Conservation (phyloP, 1,140 invertebrate genomes). For the Drosophila sucinea region DNA sequence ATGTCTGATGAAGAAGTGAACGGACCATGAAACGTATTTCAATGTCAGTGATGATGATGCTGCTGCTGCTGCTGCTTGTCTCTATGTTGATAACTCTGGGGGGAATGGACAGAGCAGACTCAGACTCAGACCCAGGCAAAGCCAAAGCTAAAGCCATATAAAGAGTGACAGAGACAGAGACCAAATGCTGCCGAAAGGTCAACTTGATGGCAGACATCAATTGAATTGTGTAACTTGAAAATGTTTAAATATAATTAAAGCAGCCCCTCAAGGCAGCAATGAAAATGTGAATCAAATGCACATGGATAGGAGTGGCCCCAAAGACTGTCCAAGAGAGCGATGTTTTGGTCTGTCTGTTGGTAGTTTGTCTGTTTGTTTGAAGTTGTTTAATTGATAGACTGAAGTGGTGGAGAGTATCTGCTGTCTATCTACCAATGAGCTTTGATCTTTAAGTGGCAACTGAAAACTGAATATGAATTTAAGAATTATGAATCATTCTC, state of each 20-base stretch:
- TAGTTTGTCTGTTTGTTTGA: slow-evolving; percentile 37
- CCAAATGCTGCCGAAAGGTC: slow-evolving; percentile 52
- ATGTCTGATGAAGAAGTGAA: slow-evolving; percentile 65
- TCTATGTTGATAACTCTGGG: slow-evolving; percentile 22
- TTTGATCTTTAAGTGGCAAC: slow-evolving; percentile 59
- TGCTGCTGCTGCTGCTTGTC: neutral
- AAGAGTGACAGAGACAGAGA: neutral
- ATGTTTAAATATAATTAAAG: slow-evolving; percentile 65
- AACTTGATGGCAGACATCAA: slow-evolving; percentile 34
- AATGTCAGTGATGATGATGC: slow-evolving; percentile 59
- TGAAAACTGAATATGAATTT: slow-evolving; percentile 3
- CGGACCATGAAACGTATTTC: slow-evolving; percentile 76
- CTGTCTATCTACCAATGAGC: slow-evolving; percentile 17
- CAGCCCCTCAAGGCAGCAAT: slow-evolving; percentile 35
- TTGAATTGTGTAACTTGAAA: slow-evolving; percentile 72
- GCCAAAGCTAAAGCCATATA: neutral
- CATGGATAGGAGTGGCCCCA: slow-evolving; percentile 13
- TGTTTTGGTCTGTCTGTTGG: slow-evolving; percentile 25
- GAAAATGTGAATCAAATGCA: slow-evolving; percentile 18
- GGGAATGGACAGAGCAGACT: slow-evolving; percentile 9
- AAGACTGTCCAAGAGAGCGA: slow-evolving; percentile 2
- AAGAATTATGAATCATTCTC: slow-evolving; percentile 5
- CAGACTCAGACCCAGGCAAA: slow-evolving; percentile 15
- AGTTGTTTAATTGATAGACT: slow-evolving; percentile 29
- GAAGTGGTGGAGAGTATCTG: slow-evolving; percentile 28